These are phyloP conservation scores for Apodemia duryi DNA, from an alignment of 2,888 invertebrate species.

Conservation along the genomic window DNA sequence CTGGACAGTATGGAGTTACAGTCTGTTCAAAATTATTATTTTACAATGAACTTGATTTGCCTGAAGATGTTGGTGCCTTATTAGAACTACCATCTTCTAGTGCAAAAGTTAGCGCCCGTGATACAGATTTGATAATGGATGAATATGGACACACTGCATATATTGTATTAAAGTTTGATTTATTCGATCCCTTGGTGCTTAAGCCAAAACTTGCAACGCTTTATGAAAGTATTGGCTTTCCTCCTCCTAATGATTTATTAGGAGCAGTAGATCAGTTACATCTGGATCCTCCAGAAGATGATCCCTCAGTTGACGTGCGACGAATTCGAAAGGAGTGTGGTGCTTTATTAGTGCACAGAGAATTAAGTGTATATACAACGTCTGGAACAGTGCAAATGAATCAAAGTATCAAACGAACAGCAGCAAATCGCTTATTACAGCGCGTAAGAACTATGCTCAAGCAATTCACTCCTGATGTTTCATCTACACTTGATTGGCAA, in stretches of 20 bases:
- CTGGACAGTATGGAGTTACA: slow-evolving; percentile 52
- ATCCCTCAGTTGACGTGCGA: slow-evolving; percentile 47
- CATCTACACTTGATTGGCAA: slow-evolving; percentile 55
- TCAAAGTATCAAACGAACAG: slow-evolving; percentile 64
- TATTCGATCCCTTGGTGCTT: slow-evolving; percentile 49
- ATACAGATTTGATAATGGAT: slow-evolving; percentile 45
- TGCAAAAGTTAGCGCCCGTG: slow-evolving; percentile 52
- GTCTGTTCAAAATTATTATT: slow-evolving; percentile 45
- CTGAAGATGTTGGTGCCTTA: slow-evolving; percentile 43
- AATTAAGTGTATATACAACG: slow-evolving; percentile 54
- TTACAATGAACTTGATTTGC: slow-evolving; percentile 49
- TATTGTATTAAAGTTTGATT: slow-evolving; percentile 54
- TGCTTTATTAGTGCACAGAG: slow-evolving; percentile 64
- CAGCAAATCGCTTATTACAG: slow-evolving; percentile 60
- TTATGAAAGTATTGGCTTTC: slow-evolving; percentile 50
- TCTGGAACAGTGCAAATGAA: slow-evolving; percentile 55
- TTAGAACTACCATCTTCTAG: slow-evolving; percentile 58
- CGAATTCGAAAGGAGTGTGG: slow-evolving; percentile 58
- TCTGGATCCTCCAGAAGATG: slow-evolving; percentile 41
- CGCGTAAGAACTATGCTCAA: slow-evolving; percentile 59
- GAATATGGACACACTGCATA: slow-evolving; percentile 53
- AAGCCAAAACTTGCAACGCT: slow-evolving; percentile 48
- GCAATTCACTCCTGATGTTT: slow-evolving; percentile 55
- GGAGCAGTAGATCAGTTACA: slow-evolving; percentile 44
- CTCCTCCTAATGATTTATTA: slow-evolving; percentile 39